These are phyloP conservation scores for Orchestes rusci DNA, from an alignment of 2,888 invertebrate species.

Conservation along the genomic window DNA sequence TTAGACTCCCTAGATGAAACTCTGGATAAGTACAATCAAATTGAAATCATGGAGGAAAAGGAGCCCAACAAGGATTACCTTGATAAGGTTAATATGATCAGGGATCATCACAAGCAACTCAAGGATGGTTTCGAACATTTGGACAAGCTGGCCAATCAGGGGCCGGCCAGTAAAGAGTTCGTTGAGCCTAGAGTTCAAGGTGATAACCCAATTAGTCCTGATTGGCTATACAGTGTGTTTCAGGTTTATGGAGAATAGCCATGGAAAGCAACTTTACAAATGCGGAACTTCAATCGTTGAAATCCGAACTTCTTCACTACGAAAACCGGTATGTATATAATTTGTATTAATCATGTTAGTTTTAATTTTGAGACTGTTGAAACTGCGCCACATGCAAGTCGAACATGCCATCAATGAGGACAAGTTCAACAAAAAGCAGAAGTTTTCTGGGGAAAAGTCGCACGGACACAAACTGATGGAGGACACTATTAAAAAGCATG, in stretches of 20 bases:
- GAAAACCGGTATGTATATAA: slow-evolving; percentile 55
- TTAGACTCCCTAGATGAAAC: slow-evolving; percentile 70
- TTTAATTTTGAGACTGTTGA: slow-evolving; percentile 48
- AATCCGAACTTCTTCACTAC: slow-evolving; percentile 80
- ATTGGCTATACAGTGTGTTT: slow-evolving; percentile 1
- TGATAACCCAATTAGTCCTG: slow-evolving; percentile 37
- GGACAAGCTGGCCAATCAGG: slow-evolving; percentile 61
- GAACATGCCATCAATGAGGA: slow-evolving; percentile 70
- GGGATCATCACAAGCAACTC: slow-evolving; percentile 68
- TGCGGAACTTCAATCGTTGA: slow-evolving; percentile 75
- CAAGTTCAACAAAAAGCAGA: slow-evolving; percentile 55
- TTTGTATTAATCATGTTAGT: neutral
- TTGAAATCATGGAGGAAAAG: slow-evolving; percentile 53
- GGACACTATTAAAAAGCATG: slow-evolving; percentile 75
- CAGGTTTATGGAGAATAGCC: slow-evolving; percentile 71
- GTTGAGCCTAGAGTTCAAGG: slow-evolving; percentile 84
- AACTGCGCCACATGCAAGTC: slow-evolving; percentile 74
- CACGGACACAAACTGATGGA: slow-evolving; percentile 59
- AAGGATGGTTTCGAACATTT: slow-evolving; percentile 73
- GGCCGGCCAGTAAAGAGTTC: slow-evolving; percentile 78
- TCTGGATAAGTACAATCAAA: slow-evolving; percentile 63
- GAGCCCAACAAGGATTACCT: slow-evolving; percentile 55
- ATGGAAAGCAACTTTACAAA: slow-evolving; percentile 70
- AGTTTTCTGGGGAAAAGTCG: slow-evolving; percentile 55
- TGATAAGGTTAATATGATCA: slow-evolving; percentile 60